A percentile compares a stretch with the other conserved stretches of the same genome.
Evolutionary conservation across 2,888 invertebrate species (phyloP).

Genomic region (Sepiola atlantica): DNA sequence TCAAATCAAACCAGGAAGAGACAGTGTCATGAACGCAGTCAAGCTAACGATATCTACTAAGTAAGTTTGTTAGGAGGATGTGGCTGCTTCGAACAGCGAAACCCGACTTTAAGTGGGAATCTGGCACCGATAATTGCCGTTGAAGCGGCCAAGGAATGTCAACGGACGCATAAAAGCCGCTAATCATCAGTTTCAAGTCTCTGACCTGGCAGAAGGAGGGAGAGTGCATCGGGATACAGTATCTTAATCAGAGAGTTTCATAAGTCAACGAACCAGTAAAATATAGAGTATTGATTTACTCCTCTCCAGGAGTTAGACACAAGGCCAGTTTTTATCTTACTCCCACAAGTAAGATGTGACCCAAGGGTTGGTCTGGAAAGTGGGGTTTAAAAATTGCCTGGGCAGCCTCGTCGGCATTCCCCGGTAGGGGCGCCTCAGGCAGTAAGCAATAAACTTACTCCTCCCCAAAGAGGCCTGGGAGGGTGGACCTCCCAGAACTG

Average conservation of each 20-base stretch:
- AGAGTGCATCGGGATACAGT: background rate
- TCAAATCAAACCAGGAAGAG: background rate
- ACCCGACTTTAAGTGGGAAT: background rate
- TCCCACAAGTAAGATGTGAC: too few relatives aligned
- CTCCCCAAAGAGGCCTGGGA: too few relatives aligned
- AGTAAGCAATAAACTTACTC: too few relatives aligned
- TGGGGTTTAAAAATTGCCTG: too few relatives aligned
- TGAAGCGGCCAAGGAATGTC: background rate
- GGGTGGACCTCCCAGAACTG: too few relatives aligned
- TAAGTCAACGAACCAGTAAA: background rate
- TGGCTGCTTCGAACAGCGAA: background rate
- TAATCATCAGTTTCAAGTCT: conserved; percentile 14
- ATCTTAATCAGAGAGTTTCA: background rate
- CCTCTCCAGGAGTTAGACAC: too few relatives aligned
- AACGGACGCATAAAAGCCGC: background rate
- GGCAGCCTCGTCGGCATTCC: too few relatives aligned
- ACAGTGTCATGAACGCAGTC: background rate
- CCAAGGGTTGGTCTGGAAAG: too few relatives aligned
- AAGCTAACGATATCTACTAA: background rate
- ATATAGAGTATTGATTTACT: background rate
- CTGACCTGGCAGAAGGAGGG: accelerated
- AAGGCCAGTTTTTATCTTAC: too few relatives aligned
- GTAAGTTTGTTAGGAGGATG: background rate
- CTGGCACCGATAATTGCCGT: background rate
- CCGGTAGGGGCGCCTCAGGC: too few relatives aligned